phyloP scores from a whole-genome alignment of 2,797 vertebrate species.

The Pseudomugil gertrudae region DNA sequence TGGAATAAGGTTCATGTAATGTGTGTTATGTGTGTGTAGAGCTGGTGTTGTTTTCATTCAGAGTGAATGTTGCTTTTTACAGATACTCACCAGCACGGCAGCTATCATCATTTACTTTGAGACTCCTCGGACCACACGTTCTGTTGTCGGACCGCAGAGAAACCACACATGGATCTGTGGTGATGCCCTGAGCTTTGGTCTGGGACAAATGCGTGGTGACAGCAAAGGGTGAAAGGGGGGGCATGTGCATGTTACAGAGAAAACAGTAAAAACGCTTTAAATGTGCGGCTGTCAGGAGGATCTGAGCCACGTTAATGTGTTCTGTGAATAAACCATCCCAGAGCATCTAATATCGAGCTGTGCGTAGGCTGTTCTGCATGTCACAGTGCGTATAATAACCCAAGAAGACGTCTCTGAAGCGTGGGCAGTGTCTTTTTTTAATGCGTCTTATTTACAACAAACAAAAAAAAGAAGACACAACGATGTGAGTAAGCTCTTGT shows the following conservation, averaged over 20 bases:
- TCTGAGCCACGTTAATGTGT: constrained; percentile 3
- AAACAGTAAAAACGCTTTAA: constrained; percentile 15
- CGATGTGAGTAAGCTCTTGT: constrained; percentile 65
- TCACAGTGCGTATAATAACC: constrained; percentile 17
- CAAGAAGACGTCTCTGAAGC: constrained; percentile 7
- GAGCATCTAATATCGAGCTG: constrained; percentile 5
- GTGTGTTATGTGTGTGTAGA: neutral
- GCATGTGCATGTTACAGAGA: neutral
- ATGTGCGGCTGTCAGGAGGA: neutral
- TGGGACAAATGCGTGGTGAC: constrained; percentile 41
- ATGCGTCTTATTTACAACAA: constrained; percentile 26
- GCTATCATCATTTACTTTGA: neutral
- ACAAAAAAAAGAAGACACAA: constrained; percentile 48
- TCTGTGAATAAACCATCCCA: constrained; percentile 11
- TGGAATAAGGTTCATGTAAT: neutral
- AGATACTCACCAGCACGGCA: neutral
- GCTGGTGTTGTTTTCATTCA: neutral
- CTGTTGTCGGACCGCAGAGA: constrained; percentile 6
- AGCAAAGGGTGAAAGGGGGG: constrained; percentile 21
- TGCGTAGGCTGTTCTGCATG: neutral
- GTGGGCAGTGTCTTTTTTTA: neutral
- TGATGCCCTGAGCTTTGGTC: constrained; percentile 31
- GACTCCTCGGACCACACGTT: neutral
- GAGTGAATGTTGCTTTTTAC: neutral
- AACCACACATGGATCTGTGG: constrained; percentile 10